phyloP scores from a whole-genome alignment of 2,797 vertebrate genomes.

The Enteromius paludinosus region DNA sequence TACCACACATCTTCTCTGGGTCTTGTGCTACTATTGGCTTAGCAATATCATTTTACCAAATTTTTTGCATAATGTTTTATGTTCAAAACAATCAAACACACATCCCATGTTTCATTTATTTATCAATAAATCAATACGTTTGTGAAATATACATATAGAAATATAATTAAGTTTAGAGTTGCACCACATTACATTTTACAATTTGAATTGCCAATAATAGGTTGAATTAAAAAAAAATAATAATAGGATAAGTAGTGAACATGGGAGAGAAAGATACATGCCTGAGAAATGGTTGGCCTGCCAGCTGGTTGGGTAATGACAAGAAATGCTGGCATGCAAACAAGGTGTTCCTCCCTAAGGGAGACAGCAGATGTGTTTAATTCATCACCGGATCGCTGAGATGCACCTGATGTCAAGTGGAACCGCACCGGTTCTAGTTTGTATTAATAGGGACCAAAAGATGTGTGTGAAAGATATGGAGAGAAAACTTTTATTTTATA shows the following conservation, averaged over 20 bases:
- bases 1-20: too few relatives aligned
- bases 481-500: not conserved
- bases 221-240: not conserved
- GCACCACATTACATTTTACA: not conserved
- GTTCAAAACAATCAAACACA: too few relatives aligned
- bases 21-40: too few relatives aligned
- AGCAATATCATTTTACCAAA: too few relatives aligned
- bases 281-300: slow-evolving; percentile 11
- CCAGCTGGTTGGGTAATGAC: slow-evolving; percentile 36
- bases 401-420: slow-evolving; percentile 39
- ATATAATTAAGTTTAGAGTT: not conserved
- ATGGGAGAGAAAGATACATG: slow-evolving; percentile 11
- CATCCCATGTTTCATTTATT: too few relatives aligned
- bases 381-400: slow-evolving; percentile 50
- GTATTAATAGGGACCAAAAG: slow-evolving; percentile 8
- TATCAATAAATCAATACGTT: too few relatives aligned
- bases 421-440: slow-evolving; percentile 6
- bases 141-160: too few relatives aligned
- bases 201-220: not conserved
- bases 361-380: slow-evolving; percentile 49
- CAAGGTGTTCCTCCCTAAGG: slow-evolving; percentile 32
- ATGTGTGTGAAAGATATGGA: not conserved
- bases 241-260: not conserved
- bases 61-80: too few relatives aligned
- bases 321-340: slow-evolving; percentile 43